These are phyloP conservation scores for Notothenia coriiceps DNA, from an alignment of 2,113 vertebrate genomes.

Conservation along the genomic window DNA sequence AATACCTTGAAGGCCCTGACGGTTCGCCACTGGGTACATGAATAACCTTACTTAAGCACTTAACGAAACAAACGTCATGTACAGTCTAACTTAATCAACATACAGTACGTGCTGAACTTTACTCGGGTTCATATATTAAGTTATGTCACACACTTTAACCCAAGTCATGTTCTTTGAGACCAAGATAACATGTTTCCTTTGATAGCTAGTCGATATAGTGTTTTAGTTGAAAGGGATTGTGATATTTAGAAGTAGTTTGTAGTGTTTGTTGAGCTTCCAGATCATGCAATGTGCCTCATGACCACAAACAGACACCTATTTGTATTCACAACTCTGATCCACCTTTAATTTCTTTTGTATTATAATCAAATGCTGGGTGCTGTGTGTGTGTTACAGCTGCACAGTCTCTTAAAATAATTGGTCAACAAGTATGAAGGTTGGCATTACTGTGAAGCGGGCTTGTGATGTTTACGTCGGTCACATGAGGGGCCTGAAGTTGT, in stretches of 20 bases:
- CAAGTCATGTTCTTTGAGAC: too few species aligned
- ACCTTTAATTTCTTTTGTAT: neutral
- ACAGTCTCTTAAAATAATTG: neutral
- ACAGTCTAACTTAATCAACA: too few species aligned
- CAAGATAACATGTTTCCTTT: too few species aligned
- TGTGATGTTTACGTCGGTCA: slow-evolving; percentile 30
- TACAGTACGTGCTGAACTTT: too few species aligned
- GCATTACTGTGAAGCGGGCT: neutral
- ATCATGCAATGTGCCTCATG: neutral
- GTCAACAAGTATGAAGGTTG: neutral
- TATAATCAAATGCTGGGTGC: neutral
- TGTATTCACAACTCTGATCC: slow-evolving; percentile 26
- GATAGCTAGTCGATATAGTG: too few species aligned
- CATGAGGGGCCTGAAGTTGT: slow-evolving; percentile 12
- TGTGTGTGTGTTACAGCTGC: neutral
- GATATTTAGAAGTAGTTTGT: neutral
- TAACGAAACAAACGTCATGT: too few species aligned
- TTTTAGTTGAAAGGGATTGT: too few species aligned
- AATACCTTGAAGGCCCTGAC: too few species aligned
- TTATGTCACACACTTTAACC: too few species aligned
- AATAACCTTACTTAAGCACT: too few species aligned
- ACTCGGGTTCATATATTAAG: too few species aligned
- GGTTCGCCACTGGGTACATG: too few species aligned
- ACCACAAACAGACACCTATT: neutral
- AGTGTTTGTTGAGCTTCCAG: slow-evolving; percentile 19